Evolutionary conservation across 2,113 vertebrate species (phyloP).

Genomic region (Rhinogobius similis): DNA sequence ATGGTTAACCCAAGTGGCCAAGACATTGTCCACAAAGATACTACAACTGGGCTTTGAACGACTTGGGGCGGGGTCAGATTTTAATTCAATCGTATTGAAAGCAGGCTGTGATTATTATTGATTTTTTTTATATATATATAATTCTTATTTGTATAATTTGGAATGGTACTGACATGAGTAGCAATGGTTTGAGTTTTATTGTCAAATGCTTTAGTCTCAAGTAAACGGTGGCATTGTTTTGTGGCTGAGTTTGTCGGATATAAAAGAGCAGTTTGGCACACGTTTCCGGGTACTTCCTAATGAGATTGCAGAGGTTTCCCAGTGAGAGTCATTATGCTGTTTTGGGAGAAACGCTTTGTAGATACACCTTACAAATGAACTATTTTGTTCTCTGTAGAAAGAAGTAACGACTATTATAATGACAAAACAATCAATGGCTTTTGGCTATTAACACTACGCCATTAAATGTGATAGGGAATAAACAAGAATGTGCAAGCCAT

Average conservation of each 20-base stretch:
- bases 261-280: constrained; percentile 8
- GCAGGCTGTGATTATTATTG: constrained; percentile 44
- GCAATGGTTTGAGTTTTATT: constrained; percentile 39
- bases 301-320: background rate
- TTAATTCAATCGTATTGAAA: constrained; percentile 13
- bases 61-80: constrained; percentile 51
- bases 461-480: constrained; percentile 14
- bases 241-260: background rate
- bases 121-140: constrained; percentile 24
- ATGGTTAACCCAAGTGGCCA: constrained; percentile 47
- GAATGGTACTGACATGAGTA: constrained; percentile 57
- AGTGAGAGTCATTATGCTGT: constrained; percentile 1
- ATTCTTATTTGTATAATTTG: constrained; percentile 35
- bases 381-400: background rate
- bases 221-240: constrained; percentile 23
- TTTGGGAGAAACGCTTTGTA: background rate
- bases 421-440: constrained; percentile 47
- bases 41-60: constrained; percentile 29
- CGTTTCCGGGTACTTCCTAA: constrained; percentile 28
- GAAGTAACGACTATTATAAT: constrained; percentile 27
- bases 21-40: constrained; percentile 18
- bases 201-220: constrained; percentile 23
- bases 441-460: constrained; percentile 20
- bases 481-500: constrained; percentile 9
- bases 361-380: background rate